Evolutionary conservation across 2,113 vertebrate genomes (phyloP), one percentile per base, ranked within the genome.

Genomic region (Platysteira castanea): DNA sequence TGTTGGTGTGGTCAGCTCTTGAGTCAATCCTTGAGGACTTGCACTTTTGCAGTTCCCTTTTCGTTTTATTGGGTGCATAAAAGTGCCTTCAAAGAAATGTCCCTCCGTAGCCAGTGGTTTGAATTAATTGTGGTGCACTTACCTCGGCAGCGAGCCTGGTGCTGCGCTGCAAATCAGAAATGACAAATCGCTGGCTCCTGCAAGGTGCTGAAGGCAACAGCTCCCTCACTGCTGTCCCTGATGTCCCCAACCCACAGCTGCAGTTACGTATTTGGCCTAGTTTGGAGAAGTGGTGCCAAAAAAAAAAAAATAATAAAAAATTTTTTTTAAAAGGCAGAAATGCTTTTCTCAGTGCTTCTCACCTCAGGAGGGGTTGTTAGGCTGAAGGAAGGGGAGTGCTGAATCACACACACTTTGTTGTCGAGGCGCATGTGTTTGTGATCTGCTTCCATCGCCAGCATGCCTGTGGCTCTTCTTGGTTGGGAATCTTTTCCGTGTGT

Each of bases 391-490:
- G 76, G 80, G 90, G 78, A 94, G 87, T 88, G 90, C 89, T 96
- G 85, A 93, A 89, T 68, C 84, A 14, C 76, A 68, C 52, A 59
- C 88, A 93, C 73, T 92, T 87, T 78, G 85, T 87, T 61, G 86
- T 94, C 93, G 60, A 94, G 90, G 90, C 89, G 96, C 93, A 96
- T 97, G 96, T 87, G 8, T 93, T 57, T 3, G 88, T 90, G 65
- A 95, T 41, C 96, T 79, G 95, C 90, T 96, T 97, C 57, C 80
- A 90, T 92, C 1, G 21, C 93, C 93, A 92, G 96, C 93, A 95
- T 96, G 96, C 94, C 94, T 73, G 88, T 96, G 93, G 76, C 90
- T 96, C 95, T 87, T 96, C 94, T 83, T 75, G 37, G 87, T 92
- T 78, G 95, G 92, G 94, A 93, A 75, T 76, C 77, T 95, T 94